These are phyloP conservation scores for Eueremaeus valkanovi DNA, from an alignment of 2,888 invertebrate genomes.

Conservation along the genomic window DNA sequence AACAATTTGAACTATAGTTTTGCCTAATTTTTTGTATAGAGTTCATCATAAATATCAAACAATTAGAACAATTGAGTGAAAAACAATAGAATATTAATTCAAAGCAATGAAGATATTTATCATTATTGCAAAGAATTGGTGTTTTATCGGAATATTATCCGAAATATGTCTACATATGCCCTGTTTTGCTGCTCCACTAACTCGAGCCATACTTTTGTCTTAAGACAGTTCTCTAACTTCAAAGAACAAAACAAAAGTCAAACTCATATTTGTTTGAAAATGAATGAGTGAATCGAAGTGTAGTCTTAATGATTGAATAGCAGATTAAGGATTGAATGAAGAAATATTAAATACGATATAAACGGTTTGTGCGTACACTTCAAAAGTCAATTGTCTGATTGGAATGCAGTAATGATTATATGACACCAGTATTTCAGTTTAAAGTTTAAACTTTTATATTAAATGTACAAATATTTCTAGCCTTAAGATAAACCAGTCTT, in stretches of 20 bases:
- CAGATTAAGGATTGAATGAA: background rate
- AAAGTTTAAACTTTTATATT: background rate
- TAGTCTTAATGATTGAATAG: background rate
- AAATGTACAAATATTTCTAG: conserved; percentile 15
- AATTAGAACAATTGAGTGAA: background rate
- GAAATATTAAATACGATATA: background rate
- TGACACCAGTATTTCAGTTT: conserved; percentile 8
- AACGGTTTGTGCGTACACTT: background rate
- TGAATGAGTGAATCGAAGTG: background rate
- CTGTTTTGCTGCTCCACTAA: conserved; percentile 29
- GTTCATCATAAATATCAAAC: background rate
- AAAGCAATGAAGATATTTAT: background rate
- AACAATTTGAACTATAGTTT: background rate
- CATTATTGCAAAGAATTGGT: background rate
- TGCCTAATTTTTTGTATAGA: background rate
- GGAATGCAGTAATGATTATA: conserved; percentile 29
- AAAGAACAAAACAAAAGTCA: background rate
- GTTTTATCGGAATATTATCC: background rate
- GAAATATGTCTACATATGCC: conserved; percentile 11
- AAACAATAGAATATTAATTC: background rate
- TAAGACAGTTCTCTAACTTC: background rate
- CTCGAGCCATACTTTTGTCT: background rate
- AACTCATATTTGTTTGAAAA: background rate
- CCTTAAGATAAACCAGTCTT: conserved; percentile 35
- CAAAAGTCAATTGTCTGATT: conserved; percentile 31